Conservation (phyloP, 2,888 invertebrate genomes). For the Mythimna lalbum region DNA sequence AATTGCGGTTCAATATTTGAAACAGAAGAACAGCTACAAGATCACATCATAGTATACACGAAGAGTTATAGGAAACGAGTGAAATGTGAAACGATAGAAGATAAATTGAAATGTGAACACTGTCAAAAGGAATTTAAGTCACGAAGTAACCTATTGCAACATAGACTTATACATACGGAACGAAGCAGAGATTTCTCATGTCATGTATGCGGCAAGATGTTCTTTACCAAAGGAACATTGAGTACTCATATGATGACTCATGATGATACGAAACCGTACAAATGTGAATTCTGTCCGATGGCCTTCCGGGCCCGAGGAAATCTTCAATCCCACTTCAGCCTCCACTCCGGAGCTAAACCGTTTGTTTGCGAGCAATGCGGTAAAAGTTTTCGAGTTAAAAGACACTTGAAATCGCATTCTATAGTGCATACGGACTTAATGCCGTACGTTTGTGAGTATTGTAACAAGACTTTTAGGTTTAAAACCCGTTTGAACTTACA, state of each 20-base stretch:
- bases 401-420: slow-evolving; percentile 87
- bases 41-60: slow-evolving; percentile 78
- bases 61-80: slow-evolving; percentile 72
- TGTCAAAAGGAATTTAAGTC: slow-evolving; percentile 85
- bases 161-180: slow-evolving; percentile 85
- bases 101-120: slow-evolving; percentile 80
- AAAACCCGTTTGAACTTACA: slow-evolving; percentile 86
- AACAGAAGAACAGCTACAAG: slow-evolving; percentile 75
- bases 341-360: slow-evolving; percentile 84
- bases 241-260: slow-evolving; percentile 85
- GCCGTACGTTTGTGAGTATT: slow-evolving; percentile 84
- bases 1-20: slow-evolving; percentile 82
- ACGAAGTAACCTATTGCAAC: slow-evolving; percentile 81
- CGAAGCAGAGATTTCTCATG: slow-evolving; percentile 84
- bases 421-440: slow-evolving; percentile 86
- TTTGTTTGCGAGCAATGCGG: slow-evolving; percentile 88
- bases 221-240: slow-evolving; percentile 85
- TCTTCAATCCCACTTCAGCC: slow-evolving; percentile 81
- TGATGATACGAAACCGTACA: slow-evolving; percentile 83
- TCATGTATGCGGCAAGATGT: slow-evolving; percentile 88
- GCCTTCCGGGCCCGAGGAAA: slow-evolving; percentile 85
- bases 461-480: slow-evolving; percentile 85
- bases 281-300: slow-evolving; percentile 85
- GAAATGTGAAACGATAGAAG: slow-evolving; percentile 68
- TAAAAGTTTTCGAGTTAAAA: slow-evolving; percentile 84